Evolutionary conservation across 1,140 invertebrate genomes (phyloP), one percentile per base, ranked within the genome.

Genomic region (Zaprionus inermis): DNA sequence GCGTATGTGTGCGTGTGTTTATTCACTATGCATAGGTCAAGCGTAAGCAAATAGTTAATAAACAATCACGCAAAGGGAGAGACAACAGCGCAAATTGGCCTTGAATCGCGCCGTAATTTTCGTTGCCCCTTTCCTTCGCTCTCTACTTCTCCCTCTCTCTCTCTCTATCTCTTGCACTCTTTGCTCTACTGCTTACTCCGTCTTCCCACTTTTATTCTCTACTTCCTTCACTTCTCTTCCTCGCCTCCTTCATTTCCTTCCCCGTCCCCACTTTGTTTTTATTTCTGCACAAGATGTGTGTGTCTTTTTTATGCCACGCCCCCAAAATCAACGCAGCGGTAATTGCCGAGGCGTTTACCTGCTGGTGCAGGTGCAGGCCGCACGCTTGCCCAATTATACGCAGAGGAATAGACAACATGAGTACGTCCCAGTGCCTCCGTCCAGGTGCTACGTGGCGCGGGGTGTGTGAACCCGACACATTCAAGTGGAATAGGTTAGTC

Each of bases 1-100:
- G 36, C n/a, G 52, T 55, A 24, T 24, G 46, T 24, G 64, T 34
- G 38, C n/a, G 18, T 46, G 59, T 22, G 59, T 51, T 52, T 38
- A 7, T 16, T 6, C 14, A 18, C 24, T 56, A 16, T 44, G 56
- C 59, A 60, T 59, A 65, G 55, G 38, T 49, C 49, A 83, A 72
- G 46, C 56, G 64, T 77, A 89, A 72, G 72, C 79, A 83, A 85
- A 83, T 88, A 88, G 88, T 88, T 83, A 82, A 89, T 88, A 79
- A 82, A 79, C 73, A 86, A 81, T 77, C 36, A 60, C 51, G 20
- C 54, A 69, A 65, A 71, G 61, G 76, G 61, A 72, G 30, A 61
- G 51, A 70, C 41, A 63, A 57, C 6, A n/a, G 28, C 7, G n/a
- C n/a, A 41, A 58, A 59, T 69, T 80, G 84, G 61, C 84, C 83